phyloP scores from a whole-genome alignment of 2,113 vertebrate genomes.

The Chlamydotis undulata region DNA sequence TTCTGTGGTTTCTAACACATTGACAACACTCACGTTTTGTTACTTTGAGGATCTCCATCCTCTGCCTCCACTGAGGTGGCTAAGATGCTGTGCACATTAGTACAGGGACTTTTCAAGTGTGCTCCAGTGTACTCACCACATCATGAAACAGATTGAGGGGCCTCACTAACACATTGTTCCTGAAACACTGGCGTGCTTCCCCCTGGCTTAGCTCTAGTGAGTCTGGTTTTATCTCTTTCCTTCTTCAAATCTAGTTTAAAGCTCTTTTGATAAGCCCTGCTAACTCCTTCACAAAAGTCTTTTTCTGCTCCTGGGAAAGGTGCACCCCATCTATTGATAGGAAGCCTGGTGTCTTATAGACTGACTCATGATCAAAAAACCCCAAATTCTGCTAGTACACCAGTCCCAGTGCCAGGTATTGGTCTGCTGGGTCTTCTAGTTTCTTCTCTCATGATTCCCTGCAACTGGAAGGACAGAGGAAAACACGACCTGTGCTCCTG shows the following conservation, averaged over 20 bases:
- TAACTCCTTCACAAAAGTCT: not conserved
- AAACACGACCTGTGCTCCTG: not conserved
- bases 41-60: fast-evolving
- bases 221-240: not conserved
- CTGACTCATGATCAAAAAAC: fast-evolving
- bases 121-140: not conserved
- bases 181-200: fast-evolving
- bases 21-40: not conserved
- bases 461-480: not conserved
- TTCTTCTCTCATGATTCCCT: not conserved
- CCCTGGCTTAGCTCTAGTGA: not conserved
- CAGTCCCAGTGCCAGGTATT: not conserved
- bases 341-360: not conserved
- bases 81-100: not conserved
- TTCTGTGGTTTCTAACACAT: not conserved
- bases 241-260: not conserved
- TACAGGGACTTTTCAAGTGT: not conserved
- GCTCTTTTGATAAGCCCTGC: not conserved
- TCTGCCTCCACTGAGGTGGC: not conserved
- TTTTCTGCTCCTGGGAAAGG: not conserved
- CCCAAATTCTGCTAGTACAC: not conserved
- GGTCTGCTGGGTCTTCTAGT: not conserved
- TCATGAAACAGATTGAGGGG: not conserved
- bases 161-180: fast-evolving
- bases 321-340: not conserved